Base-by-base conservation (phyloP, 2,888 invertebrate genomes). In the Anthoptus insignis region DNA sequence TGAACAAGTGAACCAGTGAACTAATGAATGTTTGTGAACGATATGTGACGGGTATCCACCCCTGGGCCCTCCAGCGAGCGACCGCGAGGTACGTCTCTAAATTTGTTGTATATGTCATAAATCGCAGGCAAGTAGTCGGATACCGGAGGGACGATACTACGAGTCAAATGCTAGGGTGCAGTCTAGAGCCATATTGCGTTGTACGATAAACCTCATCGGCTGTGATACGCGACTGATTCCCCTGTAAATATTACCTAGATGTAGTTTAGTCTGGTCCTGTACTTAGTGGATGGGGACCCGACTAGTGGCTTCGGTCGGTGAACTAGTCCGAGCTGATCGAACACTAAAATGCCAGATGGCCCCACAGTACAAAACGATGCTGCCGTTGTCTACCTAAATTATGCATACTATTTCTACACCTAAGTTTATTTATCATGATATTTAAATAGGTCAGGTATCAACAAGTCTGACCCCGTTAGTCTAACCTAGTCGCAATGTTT, bases 171-270 rank as follows among this genome's bases (percentile, higher is more conserved):
- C 42, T 63, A 65, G 73, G 71, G 71, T 65, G 64, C 75, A 74
- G 77, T 76, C 76, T 71, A 65, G 70, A 75, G 76, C 74, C 78
- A n/a, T 6, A 13, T 1, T 45, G 45, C 22, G 66, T 63, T 69
- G 59, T 68, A 73, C 73, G 69, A 70, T 73, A 68, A 70, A 74
- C 72, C 73, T 75, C 67, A 68, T 74, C 68, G 82, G 81, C 83
- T 81, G 83, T 82, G 82, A 81, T 78, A 79, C 73, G 79, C 75
- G 83, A 82, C 82, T 80, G 83, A 82, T 73, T 75, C 76, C 77
- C 76, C 74, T 76, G 72, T 73, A 77, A 73, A 77, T 81, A 79
- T 71, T 68, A 71, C 73, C 59, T 81, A 81, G 75, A 68, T 68
- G 66, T 74, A 76, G 74, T 52, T 63, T 65, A 60, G 64, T 65